phyloP scores from a whole-genome alignment of 2,113 vertebrate species.

The Perccottus glenii region DNA sequence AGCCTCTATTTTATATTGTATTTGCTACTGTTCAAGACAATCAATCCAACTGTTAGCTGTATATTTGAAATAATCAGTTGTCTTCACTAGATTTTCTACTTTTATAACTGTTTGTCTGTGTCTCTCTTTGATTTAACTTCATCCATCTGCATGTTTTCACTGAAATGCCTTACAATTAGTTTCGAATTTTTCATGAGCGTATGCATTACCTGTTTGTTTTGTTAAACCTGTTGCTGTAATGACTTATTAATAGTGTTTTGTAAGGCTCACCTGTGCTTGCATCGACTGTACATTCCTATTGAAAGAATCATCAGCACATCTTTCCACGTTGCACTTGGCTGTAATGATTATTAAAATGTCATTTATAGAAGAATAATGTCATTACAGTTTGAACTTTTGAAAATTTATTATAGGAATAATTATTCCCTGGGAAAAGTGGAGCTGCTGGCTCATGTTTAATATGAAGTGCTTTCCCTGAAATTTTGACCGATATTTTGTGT shows the following conservation, averaged over 20 bases:
- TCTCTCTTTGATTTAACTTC: background rate
- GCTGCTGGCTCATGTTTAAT: conserved; percentile 26
- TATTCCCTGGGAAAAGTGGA: conserved; percentile 13
- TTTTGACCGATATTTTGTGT: conserved; percentile 37
- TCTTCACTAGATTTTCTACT: conserved; percentile 30
- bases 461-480: conserved; percentile 8
- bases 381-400: conserved; percentile 29
- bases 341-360: conserved; percentile 19
- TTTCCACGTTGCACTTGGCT: conserved; percentile 23
- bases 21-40: conserved; percentile 56
- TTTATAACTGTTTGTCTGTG: background rate
- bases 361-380: conserved; percentile 14
- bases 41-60: conserved; percentile 45
- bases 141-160: conserved; percentile 43
- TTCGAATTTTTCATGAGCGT: conserved; percentile 6
- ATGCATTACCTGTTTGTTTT: conserved; percentile 13
- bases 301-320: conserved; percentile 17
- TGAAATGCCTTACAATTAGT: conserved; percentile 54
- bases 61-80: conserved; percentile 26
- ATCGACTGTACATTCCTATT: conserved; percentile 22
- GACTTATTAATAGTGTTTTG: conserved; percentile 30
- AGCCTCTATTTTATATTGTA: conserved; percentile 50
- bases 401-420: conserved; percentile 1
- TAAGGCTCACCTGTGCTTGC: conserved; percentile 25
- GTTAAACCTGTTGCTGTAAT: conserved; percentile 35